Evolutionary conservation across 2,797 vertebrate species (phyloP), one percentile per base, ranked within the genome.

Genomic region (Phylloscopus collybita): DNA sequence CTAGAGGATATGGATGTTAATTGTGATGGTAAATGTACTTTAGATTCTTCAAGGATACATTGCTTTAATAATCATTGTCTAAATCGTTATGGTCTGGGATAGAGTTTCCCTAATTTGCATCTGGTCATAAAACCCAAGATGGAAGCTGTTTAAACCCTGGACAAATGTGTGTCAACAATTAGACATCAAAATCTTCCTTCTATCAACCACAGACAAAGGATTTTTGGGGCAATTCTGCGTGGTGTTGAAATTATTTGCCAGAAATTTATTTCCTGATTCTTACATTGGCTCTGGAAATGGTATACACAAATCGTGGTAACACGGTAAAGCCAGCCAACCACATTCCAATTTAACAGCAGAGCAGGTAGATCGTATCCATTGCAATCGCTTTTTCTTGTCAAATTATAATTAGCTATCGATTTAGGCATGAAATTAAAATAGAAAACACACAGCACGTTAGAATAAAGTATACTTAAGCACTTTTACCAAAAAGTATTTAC

Each of bases 351-450:
- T 88, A 93, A 91, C 80, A 95, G 67, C 88, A 83, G 81, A 95
- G 83, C 95, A 94, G 60, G 22, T 96, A 96, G 96, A 93, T 93
- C 67, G 11, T 91, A 93, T 82, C 79, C 85, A 84, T 96, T 95
- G 91, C 67, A 80, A 94, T 96, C 12, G 64, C 81, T 54, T 81
- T 96, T 97, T 96, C 95, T 95, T 96, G 88, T 96, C 95, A 97
- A 96, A 97, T 97, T 97, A 96, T 96, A 97, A 98, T 97, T 97
- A 98, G 93, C 84, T 97, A 96, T 97, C 1, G 74, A 98, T 96
- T 97, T 98, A 98, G 96, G 94, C 95, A 91, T 96, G 92, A 81
- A 92, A 82, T 95, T 96, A 86, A 97, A 96, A 93, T 96, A 97
- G 97, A 95, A 97, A 92, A 95, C 84, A 93, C 67, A 82, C 29